Evolutionary conservation across 1,140 invertebrate species (phyloP), one percentile per base, ranked within the genome.

Genomic region (Neoseiulus cucumeris): DNA sequence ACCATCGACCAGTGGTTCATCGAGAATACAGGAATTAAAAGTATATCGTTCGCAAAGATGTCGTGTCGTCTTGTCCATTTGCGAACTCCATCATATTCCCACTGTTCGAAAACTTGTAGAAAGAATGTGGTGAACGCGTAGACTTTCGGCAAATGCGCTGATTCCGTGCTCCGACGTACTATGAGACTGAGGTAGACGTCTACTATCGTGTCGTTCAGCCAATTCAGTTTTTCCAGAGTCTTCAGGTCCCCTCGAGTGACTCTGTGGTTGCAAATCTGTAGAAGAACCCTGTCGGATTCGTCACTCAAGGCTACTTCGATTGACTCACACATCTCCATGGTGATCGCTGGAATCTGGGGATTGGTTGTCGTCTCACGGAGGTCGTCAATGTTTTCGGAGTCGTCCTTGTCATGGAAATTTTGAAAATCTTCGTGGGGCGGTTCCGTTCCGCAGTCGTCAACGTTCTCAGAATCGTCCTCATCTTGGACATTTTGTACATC

Each of bases 41-140:
- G 76, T 7, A 92, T 74, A 72, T 93, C 86, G 70, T 86, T 79
- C 1, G 81, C 74, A 75, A 96, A 94, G 64, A 96, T 82, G 75
- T 97, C 90, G 29, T 90, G 81, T 76, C 89, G 91, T 65, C 84
- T 82, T 0, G 91, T 94, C 91, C 91, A 95, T 33, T 91, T 77
- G 70, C 83, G 83, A 0, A 95, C 76, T 5, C 82, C 83, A 0
- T 80, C 70, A 69, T 89, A 84, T 0, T 88, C 88, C 64, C 78
- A 79, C 66, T 83, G 82, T 45, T 85, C 75, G 2, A 96, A 76
- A 73, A 90, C 91, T 0, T 87, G 83, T 74, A 91, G 91, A 73
- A 98, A 98, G 76, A 97, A 98, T 1, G 94, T 97, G 71, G 91
- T 95, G 77, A 93, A 93, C 0, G 87, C 84, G 75, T 89, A 85